Base-by-base conservation (phyloP, 2,888 invertebrate species). In the Oscheius sp. region DNA sequence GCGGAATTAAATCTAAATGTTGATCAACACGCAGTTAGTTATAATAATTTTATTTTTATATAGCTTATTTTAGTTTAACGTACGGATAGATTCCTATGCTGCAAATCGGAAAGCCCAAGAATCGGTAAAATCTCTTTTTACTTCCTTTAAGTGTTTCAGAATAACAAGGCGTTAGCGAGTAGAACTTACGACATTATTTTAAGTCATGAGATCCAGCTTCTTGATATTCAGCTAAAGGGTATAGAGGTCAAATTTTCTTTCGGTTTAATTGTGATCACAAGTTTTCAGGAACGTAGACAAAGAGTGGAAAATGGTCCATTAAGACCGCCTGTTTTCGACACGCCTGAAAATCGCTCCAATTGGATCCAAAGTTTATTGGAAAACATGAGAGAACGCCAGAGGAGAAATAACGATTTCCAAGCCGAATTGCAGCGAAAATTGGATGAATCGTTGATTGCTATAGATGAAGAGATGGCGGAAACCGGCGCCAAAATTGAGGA, bases 211-310 rank as follows among this genome's bases (percentile, higher is more conserved):
- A 25, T 55, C 6, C 12, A 25, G 13, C 12, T 55, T 13, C 13
- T 21, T 25, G 55, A 55, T 25, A 25, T 25, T 6, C 16, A 25
- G 23, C 7, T 55, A 18, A 21, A 5, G 23, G 21, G 13, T 23
- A 25, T 25, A 25, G 23, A 25, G 55, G 55, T 25, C 23, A 27
- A 29, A 27, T 35, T n/a, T 25, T 6, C 21, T 23, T 23, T 23
- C 23, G 5, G 25, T 25, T 7, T n/a, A 9, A 56, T 9, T 56
- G 9, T 56, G 18, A 27, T 41, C 29, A 59, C 18, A 21, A 23
- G 1, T n/a, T 7, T 61, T 41, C 23, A 61, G 61, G 25, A 61
- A 41, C 61, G 43, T 18, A 35, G 61, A 43, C 16, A 43, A 43
- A 21, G 9, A 18, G 18, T 41, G 18, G 61, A 61, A n/a, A 41